These are phyloP conservation scores for Drosophila borealis DNA, from an alignment of 2,888 invertebrate species.

Conservation along the genomic window DNA sequence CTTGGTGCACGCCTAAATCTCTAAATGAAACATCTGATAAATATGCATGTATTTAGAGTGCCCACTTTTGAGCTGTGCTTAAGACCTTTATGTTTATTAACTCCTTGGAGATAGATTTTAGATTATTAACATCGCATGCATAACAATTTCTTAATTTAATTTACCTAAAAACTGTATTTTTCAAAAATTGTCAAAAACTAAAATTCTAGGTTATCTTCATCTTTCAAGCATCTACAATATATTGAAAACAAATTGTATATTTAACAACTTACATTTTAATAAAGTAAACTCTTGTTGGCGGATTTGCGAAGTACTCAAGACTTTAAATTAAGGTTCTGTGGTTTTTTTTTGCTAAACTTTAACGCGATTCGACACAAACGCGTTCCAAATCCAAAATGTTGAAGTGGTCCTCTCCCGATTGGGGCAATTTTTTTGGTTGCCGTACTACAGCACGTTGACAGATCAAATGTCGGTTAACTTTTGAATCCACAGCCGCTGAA, in stretches of 20 bases:
- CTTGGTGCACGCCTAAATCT: too few relatives aligned
- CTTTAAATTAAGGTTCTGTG: neutral
- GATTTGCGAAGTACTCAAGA: neutral
- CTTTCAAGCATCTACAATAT: neutral
- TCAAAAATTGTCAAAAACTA: neutral
- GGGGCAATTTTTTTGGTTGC: conserved; percentile 11
- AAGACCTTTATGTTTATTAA: too few relatives aligned
- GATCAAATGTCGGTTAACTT: conserved; percentile 83
- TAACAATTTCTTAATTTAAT: neutral
- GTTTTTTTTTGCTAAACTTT: neutral
- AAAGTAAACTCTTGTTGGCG: neutral
- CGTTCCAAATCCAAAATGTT: conserved; percentile 5
- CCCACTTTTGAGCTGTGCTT: too few relatives aligned
- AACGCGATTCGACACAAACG: conserved; percentile 18
- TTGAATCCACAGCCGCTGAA: conserved; percentile 78
- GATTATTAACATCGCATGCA: too few relatives aligned
- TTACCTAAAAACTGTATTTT: neutral
- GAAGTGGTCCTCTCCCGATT: conserved; percentile 13
- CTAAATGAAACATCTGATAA: too few relatives aligned
- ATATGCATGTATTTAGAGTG: too few relatives aligned
- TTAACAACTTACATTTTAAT: conserved; percentile 30
- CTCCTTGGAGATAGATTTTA: too few relatives aligned
- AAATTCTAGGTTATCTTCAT: too few relatives aligned
- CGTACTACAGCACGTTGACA: conserved; percentile 74
- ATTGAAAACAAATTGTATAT: neutral